A percentile compares a stretch with the other conserved stretches of the same genome.
These are phyloP conservation scores for Grallaria varia DNA, from an alignment of 2,113 vertebrate species.

Conservation along the genomic window DNA sequence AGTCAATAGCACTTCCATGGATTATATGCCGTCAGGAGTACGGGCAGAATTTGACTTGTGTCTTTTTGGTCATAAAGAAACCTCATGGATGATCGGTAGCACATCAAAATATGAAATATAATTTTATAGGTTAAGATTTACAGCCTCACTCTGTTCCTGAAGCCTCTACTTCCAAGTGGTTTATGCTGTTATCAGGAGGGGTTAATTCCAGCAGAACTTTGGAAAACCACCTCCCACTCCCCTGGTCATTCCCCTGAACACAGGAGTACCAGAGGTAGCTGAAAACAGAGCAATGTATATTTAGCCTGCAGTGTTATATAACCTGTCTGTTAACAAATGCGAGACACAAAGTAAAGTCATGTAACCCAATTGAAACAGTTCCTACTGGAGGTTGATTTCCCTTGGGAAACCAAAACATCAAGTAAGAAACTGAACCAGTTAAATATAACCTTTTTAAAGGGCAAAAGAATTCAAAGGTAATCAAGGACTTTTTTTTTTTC, in stretches of 20 bases:
- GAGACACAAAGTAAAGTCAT: slow-evolving; percentile 71
- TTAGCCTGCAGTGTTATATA: slow-evolving; percentile 65
- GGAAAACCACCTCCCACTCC: neutral
- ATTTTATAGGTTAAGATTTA: neutral
- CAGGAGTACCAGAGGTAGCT: neutral
- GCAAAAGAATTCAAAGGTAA: slow-evolving; percentile 74
- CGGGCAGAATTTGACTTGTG: neutral
- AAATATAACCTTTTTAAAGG: slow-evolving; percentile 75
- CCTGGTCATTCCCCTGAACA: neutral
- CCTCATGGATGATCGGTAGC: neutral
- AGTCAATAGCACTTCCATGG: neutral
- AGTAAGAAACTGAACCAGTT: slow-evolving; percentile 72
- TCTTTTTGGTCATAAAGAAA: neutral
- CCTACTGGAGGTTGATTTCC: slow-evolving; percentile 70
- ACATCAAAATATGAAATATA: neutral
- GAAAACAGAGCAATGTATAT: slow-evolving; percentile 32
- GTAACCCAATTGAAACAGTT: slow-evolving; percentile 72
- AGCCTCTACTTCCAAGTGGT: neutral
- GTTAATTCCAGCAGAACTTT: slow-evolving; percentile 15
- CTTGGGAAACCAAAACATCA: slow-evolving; percentile 69
- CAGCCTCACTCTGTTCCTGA: neutral
- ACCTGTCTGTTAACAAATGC: slow-evolving; percentile 71
- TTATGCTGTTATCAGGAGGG: neutral
- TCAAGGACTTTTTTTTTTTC: slow-evolving; percentile 59
- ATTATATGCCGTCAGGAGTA: neutral